Conservation (phyloP, 1,140 invertebrate genomes). For the Platyscapa corneri region DNA sequence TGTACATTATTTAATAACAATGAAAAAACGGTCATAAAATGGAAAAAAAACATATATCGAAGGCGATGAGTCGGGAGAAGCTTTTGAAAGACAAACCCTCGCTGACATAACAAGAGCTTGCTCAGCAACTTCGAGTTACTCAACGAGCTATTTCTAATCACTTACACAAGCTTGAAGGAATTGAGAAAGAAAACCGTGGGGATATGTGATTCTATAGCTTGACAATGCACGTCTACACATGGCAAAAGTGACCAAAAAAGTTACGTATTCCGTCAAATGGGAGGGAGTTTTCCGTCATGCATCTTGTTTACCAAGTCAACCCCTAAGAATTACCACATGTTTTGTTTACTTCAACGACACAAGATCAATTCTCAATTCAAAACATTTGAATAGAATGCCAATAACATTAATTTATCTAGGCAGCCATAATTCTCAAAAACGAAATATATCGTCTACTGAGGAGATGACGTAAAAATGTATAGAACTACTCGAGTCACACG, state of each 20-base stretch:
- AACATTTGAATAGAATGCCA: not conserved
- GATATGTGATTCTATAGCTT: not conserved
- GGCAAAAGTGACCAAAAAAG: conserved; percentile 6
- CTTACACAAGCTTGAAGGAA: not conserved
- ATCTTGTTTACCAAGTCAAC: not conserved
- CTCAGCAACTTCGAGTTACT: conserved; percentile 13
- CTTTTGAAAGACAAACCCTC: not conserved
- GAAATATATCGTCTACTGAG: not conserved
- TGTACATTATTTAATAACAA: not conserved
- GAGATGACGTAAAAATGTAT: not conserved
- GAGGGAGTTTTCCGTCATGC: conserved; percentile 3
- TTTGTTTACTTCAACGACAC: not conserved
- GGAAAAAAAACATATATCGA: not conserved
- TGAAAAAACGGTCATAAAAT: not conserved
- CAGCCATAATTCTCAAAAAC: not conserved
- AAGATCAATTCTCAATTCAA: not conserved
- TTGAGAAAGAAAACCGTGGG: not conserved
- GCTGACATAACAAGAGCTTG: not conserved
- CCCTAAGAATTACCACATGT: not conserved
- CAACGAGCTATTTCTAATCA: conserved; percentile 23
- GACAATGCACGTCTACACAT: not conserved
- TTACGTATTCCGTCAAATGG: not conserved
- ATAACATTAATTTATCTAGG: not conserved
- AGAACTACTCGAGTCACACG: not conserved
- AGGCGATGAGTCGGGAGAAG: not conserved